Evolutionary conservation across 2,797 vertebrate genomes (phyloP), one percentile per base, ranked within the genome.

Genomic region (Pseudochromis fuscus): DNA sequence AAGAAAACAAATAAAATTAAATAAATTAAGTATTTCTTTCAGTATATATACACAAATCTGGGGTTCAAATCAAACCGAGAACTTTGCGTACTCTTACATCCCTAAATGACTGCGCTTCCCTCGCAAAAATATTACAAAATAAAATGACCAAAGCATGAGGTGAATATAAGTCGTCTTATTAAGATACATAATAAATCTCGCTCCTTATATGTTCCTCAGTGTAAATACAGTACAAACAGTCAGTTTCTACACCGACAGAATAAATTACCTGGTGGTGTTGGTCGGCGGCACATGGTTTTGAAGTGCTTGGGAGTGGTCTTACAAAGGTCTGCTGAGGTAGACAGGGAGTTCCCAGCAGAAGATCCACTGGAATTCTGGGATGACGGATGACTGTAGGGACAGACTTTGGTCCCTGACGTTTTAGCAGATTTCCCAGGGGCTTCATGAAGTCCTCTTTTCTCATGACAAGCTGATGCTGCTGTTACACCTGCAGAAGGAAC

Each of bases 231-330:
- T 2, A 35, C 11, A 18, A n/a, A n/a, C n/a, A n/a, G n/a, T n/a
- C n/a, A n/a, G n/a, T n/a, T n/a, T n/a, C n/a, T n/a, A n/a, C n/a
- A 38, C 12, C 11, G 16, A 65, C 12, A 50, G 5, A 23, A 31
- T 11, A 11, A 16, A 23, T 21, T 77, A 97, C 96, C 96, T 94
- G 96, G 96, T 0, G 96, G 96, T 28, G 96, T 95, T 81, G 95
- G 95, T 91, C 96, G 95, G 67, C 95, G 95, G 89, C 96, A 98
- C 96, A 96, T 95, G 89, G 94, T 96, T 93, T 97, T 97, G 94
- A 96, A 96, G 94, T 97, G 96, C 94, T 97, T 97, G 75, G 96
- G 94, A 90, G 95, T 96, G 53, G 95, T 96, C 94, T 97, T 97
- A 94, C 96, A 97, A 86, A 95, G 94, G 86, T 96, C 96, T 15